These are phyloP conservation scores for Sylvia atricapilla DNA, from an alignment of 2,113 vertebrate species.

Conservation along the genomic window DNA sequence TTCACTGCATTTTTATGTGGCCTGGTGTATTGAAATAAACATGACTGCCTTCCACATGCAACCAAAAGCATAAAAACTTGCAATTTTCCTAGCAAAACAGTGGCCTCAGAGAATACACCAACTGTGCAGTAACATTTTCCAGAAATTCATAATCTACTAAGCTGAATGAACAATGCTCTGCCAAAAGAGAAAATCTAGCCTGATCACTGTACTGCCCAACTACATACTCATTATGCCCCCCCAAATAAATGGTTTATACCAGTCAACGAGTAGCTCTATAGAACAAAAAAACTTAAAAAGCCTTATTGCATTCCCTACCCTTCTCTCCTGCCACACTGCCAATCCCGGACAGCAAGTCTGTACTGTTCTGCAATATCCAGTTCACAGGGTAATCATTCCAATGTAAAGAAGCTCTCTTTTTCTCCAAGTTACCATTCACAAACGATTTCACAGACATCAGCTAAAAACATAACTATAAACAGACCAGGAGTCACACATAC, in stretches of 20 bases:
- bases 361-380: not conserved
- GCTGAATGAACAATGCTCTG: not conserved
- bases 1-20: not conserved
- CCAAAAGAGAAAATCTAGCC: not conserved
- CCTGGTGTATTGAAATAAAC: constrained; percentile 17
- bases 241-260: not conserved
- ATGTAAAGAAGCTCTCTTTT: not conserved
- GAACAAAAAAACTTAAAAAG: not conserved
- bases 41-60: not conserved
- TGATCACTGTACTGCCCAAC: not conserved
- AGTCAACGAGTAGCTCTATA: not conserved
- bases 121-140: not conserved
- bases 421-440: not conserved
- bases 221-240: not conserved
- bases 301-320: not conserved
- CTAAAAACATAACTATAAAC: not conserved
- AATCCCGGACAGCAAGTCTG: not conserved
- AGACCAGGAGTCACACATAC: not conserved
- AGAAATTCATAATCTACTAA: not conserved
- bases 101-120: constrained; percentile 15
- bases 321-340: not conserved
- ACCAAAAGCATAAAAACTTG: not conserved
- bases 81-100: not conserved
- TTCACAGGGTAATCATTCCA: not conserved
- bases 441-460: not conserved